Conservation (phyloP, 2,888 invertebrate genomes). For the Pristionchus entomophagus region DNA sequence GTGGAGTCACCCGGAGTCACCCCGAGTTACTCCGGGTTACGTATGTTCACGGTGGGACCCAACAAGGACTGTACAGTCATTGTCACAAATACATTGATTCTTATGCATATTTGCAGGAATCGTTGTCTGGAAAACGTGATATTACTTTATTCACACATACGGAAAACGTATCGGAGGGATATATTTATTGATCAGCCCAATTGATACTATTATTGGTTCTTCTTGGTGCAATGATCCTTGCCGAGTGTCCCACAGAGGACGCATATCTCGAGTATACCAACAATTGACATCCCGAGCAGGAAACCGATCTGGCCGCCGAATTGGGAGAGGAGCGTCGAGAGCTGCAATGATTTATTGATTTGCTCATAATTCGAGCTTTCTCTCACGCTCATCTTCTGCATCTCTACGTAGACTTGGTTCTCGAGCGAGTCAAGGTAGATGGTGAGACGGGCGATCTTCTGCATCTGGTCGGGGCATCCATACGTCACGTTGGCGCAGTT, state of each 20-base stretch:
- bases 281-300: background rate
- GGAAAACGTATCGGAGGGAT: too few relatives aligned
- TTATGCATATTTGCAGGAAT: too few relatives aligned
- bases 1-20: too few relatives aligned
- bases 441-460: background rate
- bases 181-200: too few relatives aligned
- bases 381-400: background rate
- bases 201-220: background rate
- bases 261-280: background rate
- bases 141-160: too few relatives aligned
- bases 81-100: too few relatives aligned
- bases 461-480: background rate
- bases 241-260: too few relatives aligned
- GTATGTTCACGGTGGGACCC: too few relatives aligned
- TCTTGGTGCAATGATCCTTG: background rate
- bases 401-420: background rate
- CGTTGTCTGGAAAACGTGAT: too few relatives aligned
- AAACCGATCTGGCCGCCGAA: too few relatives aligned
- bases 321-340: background rate
- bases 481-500: background rate
- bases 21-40: too few relatives aligned
- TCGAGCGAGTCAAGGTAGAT: slow-evolving; percentile 31
- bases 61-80: too few relatives aligned
- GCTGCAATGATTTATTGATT: background rate
- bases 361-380: background rate